Percentiles rank a stretch among this genome's conserved stretches.
These are phyloP conservation scores for Stigmatopora argus DNA, from an alignment of 2,113 vertebrate genomes.

Conservation along the genomic window DNA sequence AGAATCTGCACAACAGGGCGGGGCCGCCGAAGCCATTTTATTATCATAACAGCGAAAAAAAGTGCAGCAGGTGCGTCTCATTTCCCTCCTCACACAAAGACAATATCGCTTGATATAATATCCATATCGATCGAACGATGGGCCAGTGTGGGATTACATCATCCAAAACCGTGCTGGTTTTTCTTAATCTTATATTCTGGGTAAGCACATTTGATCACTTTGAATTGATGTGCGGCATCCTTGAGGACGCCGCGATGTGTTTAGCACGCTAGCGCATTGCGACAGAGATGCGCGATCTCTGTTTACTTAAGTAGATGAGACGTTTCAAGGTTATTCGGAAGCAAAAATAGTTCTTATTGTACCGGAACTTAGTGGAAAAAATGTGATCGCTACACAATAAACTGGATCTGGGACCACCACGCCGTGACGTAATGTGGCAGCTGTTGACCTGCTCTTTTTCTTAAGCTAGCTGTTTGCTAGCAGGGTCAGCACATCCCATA, in stretches of 20 bases:
- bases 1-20: slow-evolving; percentile 30
- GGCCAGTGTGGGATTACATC: slow-evolving; percentile 93
- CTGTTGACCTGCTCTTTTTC: slow-evolving; percentile 14
- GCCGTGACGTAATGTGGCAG: slow-evolving; percentile 45
- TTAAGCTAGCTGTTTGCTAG: background rate
- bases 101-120: slow-evolving; percentile 1
- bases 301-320: background rate
- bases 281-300: slow-evolving; percentile 35
- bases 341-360: background rate
- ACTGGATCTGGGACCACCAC: slow-evolving; percentile 6
- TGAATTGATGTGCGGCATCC: slow-evolving; percentile 39
- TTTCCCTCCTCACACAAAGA: background rate
- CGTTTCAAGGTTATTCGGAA: background rate
- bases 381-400: background rate
- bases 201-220: slow-evolving; percentile 67
- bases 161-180: slow-evolving; percentile 94
- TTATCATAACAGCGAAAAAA: slow-evolving; percentile 38
- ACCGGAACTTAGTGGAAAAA: background rate
- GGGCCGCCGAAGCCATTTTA: slow-evolving; percentile 63
- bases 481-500: background rate
- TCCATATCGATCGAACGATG: slow-evolving; percentile 32
- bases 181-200: slow-evolving; percentile 97
- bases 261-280: slow-evolving; percentile 49
- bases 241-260: slow-evolving; percentile 15
- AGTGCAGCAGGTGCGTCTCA: slow-evolving; percentile 54